Evolutionary conservation across 2,888 invertebrate genomes (phyloP).

Genomic region (Chaitophorus viminalis): DNA sequence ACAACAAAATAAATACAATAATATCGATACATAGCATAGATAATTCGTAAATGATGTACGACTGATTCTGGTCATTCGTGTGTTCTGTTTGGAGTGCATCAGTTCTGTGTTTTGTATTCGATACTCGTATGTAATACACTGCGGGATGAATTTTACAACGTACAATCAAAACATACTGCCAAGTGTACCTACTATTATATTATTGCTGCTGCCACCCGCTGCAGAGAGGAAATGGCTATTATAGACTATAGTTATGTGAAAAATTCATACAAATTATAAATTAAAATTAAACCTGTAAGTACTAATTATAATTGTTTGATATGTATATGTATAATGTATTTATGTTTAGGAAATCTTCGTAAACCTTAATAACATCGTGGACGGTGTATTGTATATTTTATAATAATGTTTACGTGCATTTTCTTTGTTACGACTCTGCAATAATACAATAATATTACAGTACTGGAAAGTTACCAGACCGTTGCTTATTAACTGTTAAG

Average conservation of each 20-base stretch:
- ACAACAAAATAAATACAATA: background rate
- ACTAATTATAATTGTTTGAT: slow-evolving; percentile 28
- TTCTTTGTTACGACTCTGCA: slow-evolving; percentile 10
- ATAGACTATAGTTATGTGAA: slow-evolving; percentile 42
- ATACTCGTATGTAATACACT: background rate
- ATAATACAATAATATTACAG: background rate
- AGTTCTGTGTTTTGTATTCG: slow-evolving; percentile 26
- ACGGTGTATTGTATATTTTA: background rate
- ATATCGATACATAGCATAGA: background rate
- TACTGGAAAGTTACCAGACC: slow-evolving; percentile 44
- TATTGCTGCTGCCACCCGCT: no score
- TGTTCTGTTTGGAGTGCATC: slow-evolving; percentile 1
- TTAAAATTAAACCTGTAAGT: slow-evolving; percentile 21
- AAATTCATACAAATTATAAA: slow-evolving; percentile 23
- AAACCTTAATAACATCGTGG: background rate
- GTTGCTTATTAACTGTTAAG: slow-evolving; percentile 19
- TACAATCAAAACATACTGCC: background rate
- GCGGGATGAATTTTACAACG: background rate
- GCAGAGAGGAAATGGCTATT: slow-evolving; percentile 1
- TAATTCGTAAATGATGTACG: background rate
- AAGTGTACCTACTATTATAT: background rate
- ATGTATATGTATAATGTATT: background rate
- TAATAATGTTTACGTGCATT: slow-evolving; percentile 33
- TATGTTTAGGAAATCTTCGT: background rate
- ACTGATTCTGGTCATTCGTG: slow-evolving; percentile 27